Conservation (phyloP, 2,797 vertebrate genomes). For the Ctenopoma multispine region DNA sequence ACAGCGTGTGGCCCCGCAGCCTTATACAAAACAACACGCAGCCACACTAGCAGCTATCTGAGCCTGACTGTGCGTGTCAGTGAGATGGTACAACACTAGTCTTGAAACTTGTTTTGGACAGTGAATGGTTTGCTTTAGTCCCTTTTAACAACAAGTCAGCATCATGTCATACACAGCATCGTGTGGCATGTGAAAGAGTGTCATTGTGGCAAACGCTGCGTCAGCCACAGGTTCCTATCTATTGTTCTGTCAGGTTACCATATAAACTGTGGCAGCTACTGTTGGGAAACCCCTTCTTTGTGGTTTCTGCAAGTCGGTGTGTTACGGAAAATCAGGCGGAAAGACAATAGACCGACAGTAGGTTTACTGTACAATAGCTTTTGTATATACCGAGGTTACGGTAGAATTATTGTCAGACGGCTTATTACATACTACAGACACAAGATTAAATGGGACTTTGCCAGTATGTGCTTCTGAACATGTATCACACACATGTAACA, state of each 20-base stretch:
- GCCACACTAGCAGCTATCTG: too few relatives aligned
- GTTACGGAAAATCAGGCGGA: slow-evolving; percentile 28
- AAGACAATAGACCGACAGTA: slow-evolving; percentile 29
- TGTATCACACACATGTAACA: too few relatives aligned
- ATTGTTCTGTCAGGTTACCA: slow-evolving; percentile 57
- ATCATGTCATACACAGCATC: slow-evolving; percentile 29
- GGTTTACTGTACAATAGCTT: slow-evolving; percentile 10
- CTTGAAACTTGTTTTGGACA: slow-evolving; percentile 26
- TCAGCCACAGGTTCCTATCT: slow-evolving; percentile 44
- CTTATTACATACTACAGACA: background rate
- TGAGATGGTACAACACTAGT: slow-evolving; percentile 4
- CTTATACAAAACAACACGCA: too few relatives aligned
- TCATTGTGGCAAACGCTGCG: slow-evolving; percentile 60
- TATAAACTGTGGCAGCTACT: slow-evolving; percentile 38
- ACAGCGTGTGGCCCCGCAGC: too few relatives aligned
- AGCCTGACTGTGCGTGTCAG: background rate
- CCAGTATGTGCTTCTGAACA: too few relatives aligned
- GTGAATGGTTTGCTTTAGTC: slow-evolving; percentile 21
- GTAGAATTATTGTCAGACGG: slow-evolving; percentile 11
- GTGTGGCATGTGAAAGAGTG: slow-evolving; percentile 49
- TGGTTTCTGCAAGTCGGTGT: slow-evolving; percentile 40
- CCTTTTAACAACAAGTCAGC: slow-evolving; percentile 34
- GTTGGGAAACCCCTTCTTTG: slow-evolving; percentile 64
- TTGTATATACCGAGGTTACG: background rate
- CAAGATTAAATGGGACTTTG: background rate